Evolutionary conservation across 64 coral and sea anemone genomes (phyloP), one percentile per base, ranked within the genome.

Genomic region (Hydrozoanthus tunicans): DNA sequence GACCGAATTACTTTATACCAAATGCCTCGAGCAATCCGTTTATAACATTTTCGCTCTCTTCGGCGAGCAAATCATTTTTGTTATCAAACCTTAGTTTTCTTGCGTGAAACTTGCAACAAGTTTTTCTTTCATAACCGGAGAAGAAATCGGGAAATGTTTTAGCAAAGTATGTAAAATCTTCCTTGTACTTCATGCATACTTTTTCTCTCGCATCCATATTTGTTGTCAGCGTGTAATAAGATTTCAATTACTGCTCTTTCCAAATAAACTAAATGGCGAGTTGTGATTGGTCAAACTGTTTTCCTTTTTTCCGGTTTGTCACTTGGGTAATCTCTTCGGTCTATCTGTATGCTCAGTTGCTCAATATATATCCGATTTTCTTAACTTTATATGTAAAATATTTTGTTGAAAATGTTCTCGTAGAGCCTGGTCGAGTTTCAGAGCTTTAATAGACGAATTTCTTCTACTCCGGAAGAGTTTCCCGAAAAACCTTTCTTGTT

Each of bases 111-210:
- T 76, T 76, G 7, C 72, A 32, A 32, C 72, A 51, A 52, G 9
- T 51, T 51, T 76, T 26, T 0, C 10, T 9, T 76, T 76, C 53
- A 51, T 76, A 76, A 52, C 72, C 72, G 32, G 72, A 52, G 27
- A 76, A 76, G 72, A 76, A 76, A 76, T 76, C 72, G 25, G 72
- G 72, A 52, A 76, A 76, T 13, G 72, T 32, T 52, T 52, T 52
- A 52, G 72, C 32, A 76, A 76, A 76, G 25, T 76, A 76, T 13
- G 26, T 10, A 52, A 76, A 52, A 3, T 51, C 72, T 4, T 76
- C 72, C 32, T 76, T 76, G 3, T 52, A 5, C 72, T 76, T 51
- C 27, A 51, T 4, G 27, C 15, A 17, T 71, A 52, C 4, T 4
- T 52, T 9, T 3, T 3, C 53, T 52, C 32, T 32, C 14, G 4